phyloP scores from a whole-genome alignment of 2,113 vertebrate species.

The Pimephales promelas region DNA sequence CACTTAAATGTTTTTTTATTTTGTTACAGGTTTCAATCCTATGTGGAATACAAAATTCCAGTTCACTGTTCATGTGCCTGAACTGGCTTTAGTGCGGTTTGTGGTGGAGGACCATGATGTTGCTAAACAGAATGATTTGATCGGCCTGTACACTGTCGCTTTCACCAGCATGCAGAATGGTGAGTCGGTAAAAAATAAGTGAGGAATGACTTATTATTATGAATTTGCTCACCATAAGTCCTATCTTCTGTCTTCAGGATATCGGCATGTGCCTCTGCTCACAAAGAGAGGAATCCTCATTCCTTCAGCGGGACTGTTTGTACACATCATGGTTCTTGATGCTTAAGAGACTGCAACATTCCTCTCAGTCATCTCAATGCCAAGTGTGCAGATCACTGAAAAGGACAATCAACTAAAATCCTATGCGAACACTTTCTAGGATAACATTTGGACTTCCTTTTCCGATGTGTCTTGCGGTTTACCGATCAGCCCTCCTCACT shows the following conservation, averaged over 20 bases:
- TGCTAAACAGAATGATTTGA: constrained; percentile 84
- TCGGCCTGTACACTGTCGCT: constrained; percentile 89
- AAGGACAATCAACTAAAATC: neutral
- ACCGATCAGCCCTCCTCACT: neutral
- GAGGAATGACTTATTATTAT: neutral
- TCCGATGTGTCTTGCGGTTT: neutral
- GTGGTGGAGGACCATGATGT: constrained; percentile 89
- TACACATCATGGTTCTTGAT: constrained; percentile 80
- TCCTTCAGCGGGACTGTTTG: constrained; percentile 87
- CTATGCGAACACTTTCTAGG: neutral
- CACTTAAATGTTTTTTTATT: neutral
- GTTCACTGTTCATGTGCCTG: constrained; percentile 83
- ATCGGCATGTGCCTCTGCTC: constrained; percentile 90
- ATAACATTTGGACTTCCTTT: neutral
- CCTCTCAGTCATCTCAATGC: neutral
- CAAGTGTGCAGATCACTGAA: neutral
- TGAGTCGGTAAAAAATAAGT: constrained; percentile 62
- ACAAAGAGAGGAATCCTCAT: constrained; percentile 83
- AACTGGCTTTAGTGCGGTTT: constrained; percentile 86
- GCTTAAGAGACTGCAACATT: constrained; percentile 43
- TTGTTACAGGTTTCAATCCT: constrained; percentile 88
- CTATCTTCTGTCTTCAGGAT: constrained; percentile 76
- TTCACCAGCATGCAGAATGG: constrained; percentile 86
- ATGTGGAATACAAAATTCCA: constrained; percentile 82
- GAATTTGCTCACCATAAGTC: neutral